Conservation (phyloP, 2,113 vertebrate species). For the Pterocles orientalis region DNA sequence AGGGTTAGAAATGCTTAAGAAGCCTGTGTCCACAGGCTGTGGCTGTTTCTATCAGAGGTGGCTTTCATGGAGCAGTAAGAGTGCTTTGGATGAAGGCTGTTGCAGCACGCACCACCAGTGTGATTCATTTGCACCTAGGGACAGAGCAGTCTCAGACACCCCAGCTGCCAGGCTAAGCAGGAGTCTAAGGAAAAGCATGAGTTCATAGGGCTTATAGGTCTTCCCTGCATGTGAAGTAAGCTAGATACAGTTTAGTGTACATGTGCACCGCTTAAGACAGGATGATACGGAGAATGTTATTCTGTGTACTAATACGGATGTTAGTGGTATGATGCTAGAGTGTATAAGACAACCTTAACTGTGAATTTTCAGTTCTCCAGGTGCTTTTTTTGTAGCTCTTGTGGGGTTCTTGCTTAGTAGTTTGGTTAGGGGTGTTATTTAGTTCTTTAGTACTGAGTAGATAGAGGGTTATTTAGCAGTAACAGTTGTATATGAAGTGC, state of each 20-base stretch:
- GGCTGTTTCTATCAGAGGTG: neutral
- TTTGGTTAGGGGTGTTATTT: neutral
- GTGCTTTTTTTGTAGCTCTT: neutral
- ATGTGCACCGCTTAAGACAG: neutral
- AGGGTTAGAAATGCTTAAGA: neutral
- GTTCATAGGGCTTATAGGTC: neutral
- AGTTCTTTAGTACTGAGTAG: neutral
- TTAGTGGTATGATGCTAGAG: neutral
- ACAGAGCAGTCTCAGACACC: neutral
- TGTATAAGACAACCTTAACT: neutral
- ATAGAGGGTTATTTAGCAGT: neutral
- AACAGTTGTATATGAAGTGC: neutral
- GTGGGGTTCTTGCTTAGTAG: neutral
- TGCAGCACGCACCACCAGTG: accelerated
- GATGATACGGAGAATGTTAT: neutral
- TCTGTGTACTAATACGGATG: neutral
- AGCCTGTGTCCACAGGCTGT: neutral
- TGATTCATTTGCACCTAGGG: neutral
- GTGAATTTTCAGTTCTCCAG: neutral
- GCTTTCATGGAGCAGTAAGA: neutral
- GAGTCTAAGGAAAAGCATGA: neutral
- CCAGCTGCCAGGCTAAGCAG: neutral
- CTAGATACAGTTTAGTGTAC: neutral
- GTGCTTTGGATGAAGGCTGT: too few species aligned
- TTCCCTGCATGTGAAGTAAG: neutral